Base-by-base conservation (phyloP, 2,113 vertebrate species). In the Neolamprologus ventralis region DNA sequence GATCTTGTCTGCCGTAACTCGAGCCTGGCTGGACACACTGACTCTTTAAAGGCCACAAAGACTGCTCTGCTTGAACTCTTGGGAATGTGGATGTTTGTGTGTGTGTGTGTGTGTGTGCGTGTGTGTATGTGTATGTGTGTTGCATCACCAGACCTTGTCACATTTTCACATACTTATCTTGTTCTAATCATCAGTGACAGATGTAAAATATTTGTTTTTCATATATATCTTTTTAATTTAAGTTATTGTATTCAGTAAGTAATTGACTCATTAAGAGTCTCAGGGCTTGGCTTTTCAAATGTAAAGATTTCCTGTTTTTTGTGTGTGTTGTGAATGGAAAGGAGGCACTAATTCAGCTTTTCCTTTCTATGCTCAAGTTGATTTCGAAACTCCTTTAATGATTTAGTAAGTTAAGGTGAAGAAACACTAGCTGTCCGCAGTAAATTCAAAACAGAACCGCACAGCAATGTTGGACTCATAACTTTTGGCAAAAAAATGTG, bases 41-140 rank as follows among this genome's bases (percentile, higher is more conserved):
- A 93, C 86, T 91, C 85, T 89, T 85, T 84, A 87, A 93, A 83
- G 89, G 89, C 88, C 88, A 91, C 89, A 92, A 90, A 94, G 89
- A 90, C 85, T 19, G 84, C 55, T 84, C 58, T 79, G 86, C 82
- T 84, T 85, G 89, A 85, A 81, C 85, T 89, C 82, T 87, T 85
- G 86, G 82, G 87, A 91, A 90, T 92, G 85, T 93, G 84, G 88
- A 92, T 80, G 85, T 89, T 54, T 90, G 80, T 81, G 28, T 42
- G 53, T 31, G 42, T 40, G 42, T 31, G 42, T 40, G 80, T 81
- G 28, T 49, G 53, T 31, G 42, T 33, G 42, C 84, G 82, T 80
- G 26, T 28, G 49, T n/a, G n/a, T n/a, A n/a, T n/a, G n/a, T 53
- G 33, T 6, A 3, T 37, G 6, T 49, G 51, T 88, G 31, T 42